Base-by-base conservation (phyloP, 2,888 invertebrate genomes). In the Rhingia rostrata region DNA sequence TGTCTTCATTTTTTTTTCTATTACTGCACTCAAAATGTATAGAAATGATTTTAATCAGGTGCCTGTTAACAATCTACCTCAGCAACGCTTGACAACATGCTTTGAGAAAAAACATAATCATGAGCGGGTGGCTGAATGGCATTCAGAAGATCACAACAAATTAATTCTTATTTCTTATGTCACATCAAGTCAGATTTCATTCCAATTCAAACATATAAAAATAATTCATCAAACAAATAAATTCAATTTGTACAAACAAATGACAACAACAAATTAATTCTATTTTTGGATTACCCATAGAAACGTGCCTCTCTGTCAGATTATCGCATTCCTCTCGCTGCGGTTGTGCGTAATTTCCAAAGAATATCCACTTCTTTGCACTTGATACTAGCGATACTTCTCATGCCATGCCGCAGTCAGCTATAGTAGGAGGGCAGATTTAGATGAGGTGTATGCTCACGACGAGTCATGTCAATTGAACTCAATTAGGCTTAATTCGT, bases 401-500 rank as follows among this genome's bases (percentile, higher is more conserved):
- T n/a, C n/a, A n/a, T 47, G 14, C 14, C 6, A 10, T 6, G n/a
- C n/a, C n/a, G 35, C 14, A 32, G n/a, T 30, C 12, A 5, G 41
- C 33, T 67, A n/a, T n/a, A n/a, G n/a, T n/a, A 43, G 35, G 43
- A 66, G 54, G 54, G 10, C 53, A 54, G 45, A 51, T 22, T 63
- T 45, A 73, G 58, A 74, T 33, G 69, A 77, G 61, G 69, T 63
- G 47, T 45, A 37, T 53, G 43, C 64, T 56, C 45, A 45, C 49
- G 60, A 35, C 66, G 37, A 75, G 54, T 61, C 70, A 49, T 70
- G 74, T 74, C 79, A 84, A 84, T 84, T 84, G 79, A 75, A 70
- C 74, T 66, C 66, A 84, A 84, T 84, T 84, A 80, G 56, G 66
- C 66, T 84, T 80, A 80, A 84, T 84, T 84, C 70, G 66, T 61